A percentile compares a stretch with the other conserved stretches of the same genome.
Evolutionary conservation across 2,888 invertebrate genomes (phyloP).

Genomic region (Thymelicus acteon): DNA sequence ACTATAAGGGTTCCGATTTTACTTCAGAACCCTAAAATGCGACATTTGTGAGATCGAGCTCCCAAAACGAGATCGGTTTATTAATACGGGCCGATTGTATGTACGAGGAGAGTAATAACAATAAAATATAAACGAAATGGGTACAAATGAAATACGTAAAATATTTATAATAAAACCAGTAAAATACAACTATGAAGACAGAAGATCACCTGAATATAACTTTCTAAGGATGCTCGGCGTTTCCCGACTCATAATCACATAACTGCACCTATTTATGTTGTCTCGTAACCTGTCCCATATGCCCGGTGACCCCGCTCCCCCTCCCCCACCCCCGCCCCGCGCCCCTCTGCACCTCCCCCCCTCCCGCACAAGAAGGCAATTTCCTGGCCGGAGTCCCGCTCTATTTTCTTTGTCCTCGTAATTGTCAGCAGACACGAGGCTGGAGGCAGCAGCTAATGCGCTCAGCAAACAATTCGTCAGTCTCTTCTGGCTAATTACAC

Average conservation of each 20-base stretch:
- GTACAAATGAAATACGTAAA: no score
- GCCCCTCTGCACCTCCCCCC: constrained; percentile 9
- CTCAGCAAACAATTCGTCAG: constrained; percentile 24
- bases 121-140: no score
- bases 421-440: constrained; percentile 12
- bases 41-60: not conserved
- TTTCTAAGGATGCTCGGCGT: not conserved
- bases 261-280: constrained; percentile 18
- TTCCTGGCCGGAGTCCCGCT: constrained; percentile 28
- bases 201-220: not conserved
- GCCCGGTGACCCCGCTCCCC: constrained; percentile 15
- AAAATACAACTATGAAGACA: not conserved
- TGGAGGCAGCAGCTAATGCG: constrained; percentile 21
- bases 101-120: no score
- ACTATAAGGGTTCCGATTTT: no score
- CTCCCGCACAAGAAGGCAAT: constrained; percentile 20
- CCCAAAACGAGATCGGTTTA: no score
- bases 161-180: not conserved
- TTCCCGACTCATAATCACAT: constrained; percentile 1
- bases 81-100: no score
- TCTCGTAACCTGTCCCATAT: constrained; percentile 17
- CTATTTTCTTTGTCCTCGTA: constrained; percentile 29
- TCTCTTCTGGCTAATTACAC: constrained; percentile 21
- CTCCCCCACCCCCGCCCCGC: not conserved
- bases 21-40: no score